A percentile compares a stretch with the other conserved stretches of the same genome.
These are phyloP conservation scores for Sylvietta virens DNA, from an alignment of 2,113 vertebrate species.

Conservation along the genomic window DNA sequence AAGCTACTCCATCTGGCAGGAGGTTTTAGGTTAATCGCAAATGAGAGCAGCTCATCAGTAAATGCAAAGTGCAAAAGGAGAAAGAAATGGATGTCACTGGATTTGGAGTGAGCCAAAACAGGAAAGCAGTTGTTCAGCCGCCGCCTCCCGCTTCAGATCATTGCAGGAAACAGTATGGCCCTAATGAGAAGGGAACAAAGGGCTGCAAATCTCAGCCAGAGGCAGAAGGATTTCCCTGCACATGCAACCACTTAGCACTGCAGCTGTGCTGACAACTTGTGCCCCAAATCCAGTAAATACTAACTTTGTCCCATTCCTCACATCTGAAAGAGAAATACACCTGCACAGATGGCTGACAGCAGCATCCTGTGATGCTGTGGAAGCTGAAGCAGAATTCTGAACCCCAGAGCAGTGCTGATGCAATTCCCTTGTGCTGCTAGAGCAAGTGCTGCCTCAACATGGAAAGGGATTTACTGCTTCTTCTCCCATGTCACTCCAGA, in stretches of 20 bases:
- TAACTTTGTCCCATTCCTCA: neutral
- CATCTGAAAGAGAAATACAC: neutral
- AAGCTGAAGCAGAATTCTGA: neutral
- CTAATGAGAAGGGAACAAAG: neutral
- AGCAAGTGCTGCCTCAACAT: neutral
- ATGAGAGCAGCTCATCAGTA: neutral
- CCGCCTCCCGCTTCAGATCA: neutral
- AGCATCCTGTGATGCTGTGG: neutral
- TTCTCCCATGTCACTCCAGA: neutral
- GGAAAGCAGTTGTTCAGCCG: rapidly evolving
- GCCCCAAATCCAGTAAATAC: neutral
- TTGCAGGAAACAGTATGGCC: rapidly evolving
- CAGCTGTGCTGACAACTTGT: neutral
- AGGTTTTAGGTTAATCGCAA: neutral
- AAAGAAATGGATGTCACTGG: neutral
- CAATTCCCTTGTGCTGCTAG: neutral
- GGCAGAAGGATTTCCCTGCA: neutral
- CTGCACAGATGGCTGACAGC: neutral
- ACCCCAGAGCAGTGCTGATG: neutral
- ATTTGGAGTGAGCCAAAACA: neutral
- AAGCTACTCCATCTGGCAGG: neutral
- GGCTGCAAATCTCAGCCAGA: neutral
- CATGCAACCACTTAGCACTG: neutral
- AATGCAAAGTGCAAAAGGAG: neutral
- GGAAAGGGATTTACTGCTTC: neutral